Evolutionary conservation across 2,797 vertebrate species (phyloP).

Genomic region (Lepilemur septentrionalis): DNA sequence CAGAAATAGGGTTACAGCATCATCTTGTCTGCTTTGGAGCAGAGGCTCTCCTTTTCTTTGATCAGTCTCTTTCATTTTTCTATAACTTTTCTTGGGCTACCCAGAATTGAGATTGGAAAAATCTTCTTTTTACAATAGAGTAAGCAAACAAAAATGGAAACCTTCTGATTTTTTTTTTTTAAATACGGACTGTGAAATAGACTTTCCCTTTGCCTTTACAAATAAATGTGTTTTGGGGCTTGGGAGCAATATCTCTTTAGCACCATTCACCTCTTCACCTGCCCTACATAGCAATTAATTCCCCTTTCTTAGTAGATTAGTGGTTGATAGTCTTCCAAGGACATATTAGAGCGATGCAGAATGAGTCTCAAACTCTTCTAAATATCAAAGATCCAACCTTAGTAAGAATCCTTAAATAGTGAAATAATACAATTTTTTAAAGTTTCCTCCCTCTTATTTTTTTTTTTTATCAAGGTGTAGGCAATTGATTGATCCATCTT

Average conservation of each 20-base stretch:
- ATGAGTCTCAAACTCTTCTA: not conserved
- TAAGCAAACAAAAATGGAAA: not conserved
- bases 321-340: not conserved
- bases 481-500: not conserved
- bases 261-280: not conserved
- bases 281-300: not conserved
- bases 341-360: not conserved
- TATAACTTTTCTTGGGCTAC: not conserved
- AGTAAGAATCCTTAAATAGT: not conserved
- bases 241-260: not conserved
- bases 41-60: not conserved
- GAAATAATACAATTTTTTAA: not conserved
- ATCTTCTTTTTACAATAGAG: not conserved
- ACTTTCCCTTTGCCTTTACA: not conserved
- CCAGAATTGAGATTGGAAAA: not conserved
- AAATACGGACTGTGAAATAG: not conserved
- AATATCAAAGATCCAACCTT: not conserved
- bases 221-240: not conserved
- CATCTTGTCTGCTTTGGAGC: not conserved
- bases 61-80: not conserved
- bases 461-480: not conserved
- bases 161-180: not conserved
- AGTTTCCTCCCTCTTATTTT: not conserved
- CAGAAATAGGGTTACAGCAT: not conserved
- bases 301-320: not conserved